Evolutionary conservation across 2,113 vertebrate species (phyloP).

Genomic region (Anoplopoma fimbria): DNA sequence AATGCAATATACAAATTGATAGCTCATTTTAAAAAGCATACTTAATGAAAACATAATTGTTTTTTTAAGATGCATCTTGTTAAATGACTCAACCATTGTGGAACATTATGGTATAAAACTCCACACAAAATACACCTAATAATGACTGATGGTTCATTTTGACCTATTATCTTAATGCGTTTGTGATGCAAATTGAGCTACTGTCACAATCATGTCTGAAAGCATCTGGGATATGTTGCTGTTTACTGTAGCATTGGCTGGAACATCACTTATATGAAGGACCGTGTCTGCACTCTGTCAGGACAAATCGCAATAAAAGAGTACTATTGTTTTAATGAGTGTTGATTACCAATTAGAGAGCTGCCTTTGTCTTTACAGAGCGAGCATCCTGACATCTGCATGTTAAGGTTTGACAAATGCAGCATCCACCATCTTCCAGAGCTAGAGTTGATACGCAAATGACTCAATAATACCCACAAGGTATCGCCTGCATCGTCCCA

Average conservation of each 20-base stretch:
- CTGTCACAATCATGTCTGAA: conserved; percentile 9
- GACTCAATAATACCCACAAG: conserved; percentile 64
- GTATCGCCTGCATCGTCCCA: conserved; percentile 63
- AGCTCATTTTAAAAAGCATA: not conserved
- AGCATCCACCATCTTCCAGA: conserved; percentile 54
- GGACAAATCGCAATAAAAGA: conserved; percentile 50
- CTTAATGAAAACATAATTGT: not conserved
- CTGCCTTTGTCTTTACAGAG: conserved; percentile 44
- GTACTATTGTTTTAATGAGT: conserved; percentile 60
- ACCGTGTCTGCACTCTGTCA: conserved; percentile 32
- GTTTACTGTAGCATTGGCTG: conserved; percentile 42
- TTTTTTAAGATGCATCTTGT: not conserved
- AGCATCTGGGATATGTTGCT: conserved; percentile 10
- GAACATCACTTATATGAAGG: conserved; percentile 37
- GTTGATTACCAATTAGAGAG: conserved; percentile 68
- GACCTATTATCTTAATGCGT: conserved; percentile 7
- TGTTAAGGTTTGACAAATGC: conserved; percentile 74
- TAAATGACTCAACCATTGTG: conserved; percentile 6
- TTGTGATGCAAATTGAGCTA: conserved; percentile 16
- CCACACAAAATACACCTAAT: conserved; percentile 1
- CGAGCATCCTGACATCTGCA: conserved; percentile 66
- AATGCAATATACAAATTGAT: not conserved
- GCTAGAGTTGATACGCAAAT: conserved; percentile 65
- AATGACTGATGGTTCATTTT: conserved; percentile 10
- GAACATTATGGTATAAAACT: not conserved